These are phyloP conservation scores for Neoarius graeffei DNA, from an alignment of 2,113 vertebrate genomes.

Conservation along the genomic window DNA sequence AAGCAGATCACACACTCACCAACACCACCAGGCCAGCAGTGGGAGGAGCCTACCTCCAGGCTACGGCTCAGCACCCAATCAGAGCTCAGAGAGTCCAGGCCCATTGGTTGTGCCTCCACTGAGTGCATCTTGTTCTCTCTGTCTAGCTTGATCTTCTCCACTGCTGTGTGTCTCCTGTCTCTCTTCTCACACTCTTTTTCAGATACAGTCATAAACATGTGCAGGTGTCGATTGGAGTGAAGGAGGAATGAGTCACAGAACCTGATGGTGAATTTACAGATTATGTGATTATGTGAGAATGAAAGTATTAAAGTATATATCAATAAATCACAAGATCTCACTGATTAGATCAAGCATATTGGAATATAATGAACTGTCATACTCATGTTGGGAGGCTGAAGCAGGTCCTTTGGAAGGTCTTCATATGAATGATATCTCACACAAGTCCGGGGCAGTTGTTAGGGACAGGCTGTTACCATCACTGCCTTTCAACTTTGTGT, in stretches of 20 bases:
- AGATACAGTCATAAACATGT: neutral
- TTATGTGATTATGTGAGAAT: neutral
- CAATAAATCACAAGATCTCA: neutral
- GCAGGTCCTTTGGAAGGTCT: neutral
- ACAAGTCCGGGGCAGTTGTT: neutral
- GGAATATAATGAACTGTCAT: neutral
- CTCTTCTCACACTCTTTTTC: neutral
- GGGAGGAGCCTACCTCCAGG: constrained; percentile 25
- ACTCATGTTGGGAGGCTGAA: neutral
- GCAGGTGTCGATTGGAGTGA: neutral
- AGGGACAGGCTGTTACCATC: constrained; percentile 35
- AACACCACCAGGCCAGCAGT: constrained; percentile 38
- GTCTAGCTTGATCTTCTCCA: constrained; percentile 22
- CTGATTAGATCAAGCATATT: neutral
- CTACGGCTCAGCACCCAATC: constrained; percentile 41
- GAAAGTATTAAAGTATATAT: neutral
- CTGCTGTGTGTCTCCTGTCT: neutral
- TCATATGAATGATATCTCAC: neutral
- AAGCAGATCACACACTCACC: constrained; percentile 42
- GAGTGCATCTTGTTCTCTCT: constrained; percentile 47
- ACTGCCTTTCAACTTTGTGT: neutral
- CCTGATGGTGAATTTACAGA: neutral
- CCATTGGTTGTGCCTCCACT: constrained; percentile 67
- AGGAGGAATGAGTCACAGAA: neutral
- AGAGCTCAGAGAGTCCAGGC: constrained; percentile 51